A percentile compares a stretch with the other conserved stretches of the same genome.
Evolutionary conservation across 1,140 invertebrate species (phyloP).

Genomic region (Ridgeia piscesae): DNA sequence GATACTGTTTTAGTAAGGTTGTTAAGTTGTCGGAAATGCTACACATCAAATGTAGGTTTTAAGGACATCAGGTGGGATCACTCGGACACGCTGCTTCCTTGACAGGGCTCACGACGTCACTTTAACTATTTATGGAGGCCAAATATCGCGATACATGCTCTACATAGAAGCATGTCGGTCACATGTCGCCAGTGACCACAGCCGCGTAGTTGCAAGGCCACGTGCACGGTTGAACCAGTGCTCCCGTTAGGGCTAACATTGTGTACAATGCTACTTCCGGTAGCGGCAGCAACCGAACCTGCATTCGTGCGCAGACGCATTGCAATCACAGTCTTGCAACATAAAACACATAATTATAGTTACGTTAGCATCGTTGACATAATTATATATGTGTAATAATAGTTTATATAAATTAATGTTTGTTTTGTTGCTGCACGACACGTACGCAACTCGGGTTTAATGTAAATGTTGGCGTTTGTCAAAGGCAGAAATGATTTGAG

Average conservation of each 20-base stretch:
- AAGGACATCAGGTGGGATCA: background rate
- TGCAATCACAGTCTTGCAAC: too few relatives aligned
- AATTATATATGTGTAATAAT: background rate
- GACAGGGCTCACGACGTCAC: background rate
- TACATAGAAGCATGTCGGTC: background rate
- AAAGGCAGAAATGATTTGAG: background rate
- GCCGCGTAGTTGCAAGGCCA: background rate
- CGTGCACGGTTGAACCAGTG: background rate
- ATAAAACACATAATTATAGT: too few relatives aligned
- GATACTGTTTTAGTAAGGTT: background rate
- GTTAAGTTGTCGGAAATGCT: background rate
- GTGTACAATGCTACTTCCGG: background rate
- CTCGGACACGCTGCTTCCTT: slow-evolving; percentile 7
- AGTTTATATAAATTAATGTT: background rate
- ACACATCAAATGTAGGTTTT: background rate
- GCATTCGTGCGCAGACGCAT: too few relatives aligned
- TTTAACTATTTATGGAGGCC: background rate
- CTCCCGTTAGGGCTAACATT: background rate
- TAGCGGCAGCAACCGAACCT: too few relatives aligned
- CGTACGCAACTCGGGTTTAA: background rate
- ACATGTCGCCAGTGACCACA: background rate
- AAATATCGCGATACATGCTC: background rate
- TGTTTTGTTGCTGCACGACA: background rate
- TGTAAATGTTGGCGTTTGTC: background rate
- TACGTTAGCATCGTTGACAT: too few relatives aligned